phyloP scores from a whole-genome alignment of 2,797 vertebrate species.

The Sciurus carolinensis region DNA sequence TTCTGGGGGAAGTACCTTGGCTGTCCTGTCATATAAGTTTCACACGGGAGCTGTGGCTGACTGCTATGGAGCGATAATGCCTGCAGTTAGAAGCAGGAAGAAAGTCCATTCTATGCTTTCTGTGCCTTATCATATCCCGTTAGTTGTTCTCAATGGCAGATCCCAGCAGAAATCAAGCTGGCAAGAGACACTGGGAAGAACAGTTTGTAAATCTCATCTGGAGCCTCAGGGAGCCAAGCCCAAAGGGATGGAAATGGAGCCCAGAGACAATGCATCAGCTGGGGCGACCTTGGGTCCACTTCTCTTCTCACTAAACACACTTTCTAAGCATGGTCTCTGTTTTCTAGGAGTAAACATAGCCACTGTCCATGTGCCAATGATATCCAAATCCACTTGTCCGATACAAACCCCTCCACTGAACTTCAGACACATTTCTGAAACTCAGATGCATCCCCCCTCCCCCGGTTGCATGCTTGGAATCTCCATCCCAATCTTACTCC shows the following conservation, averaged over 20 bases:
- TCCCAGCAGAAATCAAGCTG: not conserved
- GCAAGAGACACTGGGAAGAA: not conserved
- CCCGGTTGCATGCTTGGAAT: not conserved
- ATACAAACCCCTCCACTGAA: not conserved
- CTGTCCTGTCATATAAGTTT: too few relatives aligned
- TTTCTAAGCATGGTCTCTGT: not conserved
- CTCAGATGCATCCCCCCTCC: not conserved
- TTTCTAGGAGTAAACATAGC: not conserved
- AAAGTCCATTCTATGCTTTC: not conserved
- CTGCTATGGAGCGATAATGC: not conserved
- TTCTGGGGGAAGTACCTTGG: not conserved
- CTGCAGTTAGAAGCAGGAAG: not conserved
- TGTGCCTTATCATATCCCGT: not conserved
- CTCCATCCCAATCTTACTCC: not conserved
- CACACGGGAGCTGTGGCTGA: not conserved
- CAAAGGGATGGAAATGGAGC: not conserved
- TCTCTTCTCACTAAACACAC: not conserved
- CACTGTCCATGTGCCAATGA: fast-evolving
- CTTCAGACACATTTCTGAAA: not conserved
- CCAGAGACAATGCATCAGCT: not conserved
- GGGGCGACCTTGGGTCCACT: not conserved
- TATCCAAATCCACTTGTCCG: not conserved
- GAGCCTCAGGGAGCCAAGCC: not conserved
- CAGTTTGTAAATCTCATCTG: not conserved
- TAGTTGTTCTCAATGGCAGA: not conserved